Evolutionary conservation across 1,140 invertebrate genomes (phyloP), one percentile per base, ranked within the genome.

Genomic region (Helicoverpa armigera): DNA sequence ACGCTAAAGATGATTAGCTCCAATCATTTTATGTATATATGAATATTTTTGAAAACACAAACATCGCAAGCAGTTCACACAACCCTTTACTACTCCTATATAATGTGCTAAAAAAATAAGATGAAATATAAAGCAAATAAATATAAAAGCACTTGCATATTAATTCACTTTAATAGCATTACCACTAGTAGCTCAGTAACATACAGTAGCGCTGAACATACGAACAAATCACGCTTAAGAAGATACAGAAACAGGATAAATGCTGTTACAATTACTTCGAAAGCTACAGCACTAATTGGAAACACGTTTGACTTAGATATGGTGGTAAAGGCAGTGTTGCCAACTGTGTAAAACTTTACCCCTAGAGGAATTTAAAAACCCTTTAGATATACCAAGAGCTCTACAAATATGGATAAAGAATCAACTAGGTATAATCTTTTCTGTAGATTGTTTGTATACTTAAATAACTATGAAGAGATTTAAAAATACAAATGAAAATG

Each of bases 261-360:
- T 50, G 12, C 23, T 51, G 69, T 54, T 72, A 72, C 69, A 72
- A 72, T 72, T 72, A 72, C 50, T 53, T 14, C 12, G 48, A 53
- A 72, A 72, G 69, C 50, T 54, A 54, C 29, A 31, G 65, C 69
- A 54, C 69, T 72, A 72, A 72, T 72, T 72, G 69, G 69, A 53
- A 72, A 72, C 69, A 72, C 69, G 67, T 70, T 70, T 70, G 11
- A 50, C 18, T n/a, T 54, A 72, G 69, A 72, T 72, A 72, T 13
- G 50, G 50, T 72, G 13, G 13, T 7, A 43, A 43, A 43, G 35
- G 9, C 35, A 43, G 35, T 43, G 5, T 43, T 43, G 35, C 35
- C 5, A 43, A 43, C 35, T 5, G 35, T 43, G 5, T 43, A 43
- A 43, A 43, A 43, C 4, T 7, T 43, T 7, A 9, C 3, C 35